These are phyloP conservation scores for Arctocebus calabarensis DNA, from an alignment of 2,797 vertebrate genomes.

Conservation along the genomic window DNA sequence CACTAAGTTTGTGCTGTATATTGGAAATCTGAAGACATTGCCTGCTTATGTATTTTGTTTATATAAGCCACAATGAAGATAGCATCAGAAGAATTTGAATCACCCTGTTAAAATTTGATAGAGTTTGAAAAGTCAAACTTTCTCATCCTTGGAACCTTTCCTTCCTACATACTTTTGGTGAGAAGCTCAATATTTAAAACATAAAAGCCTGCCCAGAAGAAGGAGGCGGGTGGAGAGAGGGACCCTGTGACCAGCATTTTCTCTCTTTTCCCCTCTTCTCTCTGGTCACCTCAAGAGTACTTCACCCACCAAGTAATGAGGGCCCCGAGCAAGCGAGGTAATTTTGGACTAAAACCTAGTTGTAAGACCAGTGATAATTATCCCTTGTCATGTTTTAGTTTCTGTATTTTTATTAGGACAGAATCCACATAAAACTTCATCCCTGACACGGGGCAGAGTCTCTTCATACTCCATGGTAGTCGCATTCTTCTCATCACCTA, in stretches of 20 bases:
- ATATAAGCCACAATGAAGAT: slow-evolving; percentile 26
- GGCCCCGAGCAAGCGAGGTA: background rate
- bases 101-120: background rate
- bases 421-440: slow-evolving; percentile 8
- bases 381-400: background rate
- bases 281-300: background rate
- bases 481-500: slow-evolving; percentile 15
- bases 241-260: background rate
- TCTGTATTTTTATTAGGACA: slow-evolving; percentile 44
- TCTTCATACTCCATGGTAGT: background rate
- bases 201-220: background rate
- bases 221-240: background rate
- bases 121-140: background rate
- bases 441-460: background rate
- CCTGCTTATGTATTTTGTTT: background rate
- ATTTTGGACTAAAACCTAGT: background rate
- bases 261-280: background rate
- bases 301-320: background rate
- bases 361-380: background rate
- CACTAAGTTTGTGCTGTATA: background rate
- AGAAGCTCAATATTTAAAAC: slow-evolving; percentile 20
- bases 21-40: slow-evolving; percentile 14
- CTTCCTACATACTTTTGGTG: background rate
- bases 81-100: slow-evolving; percentile 36
- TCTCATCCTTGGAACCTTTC: slow-evolving; percentile 6